Conservation (phyloP, 2,797 vertebrate species). For the Argya squamiceps region DNA sequence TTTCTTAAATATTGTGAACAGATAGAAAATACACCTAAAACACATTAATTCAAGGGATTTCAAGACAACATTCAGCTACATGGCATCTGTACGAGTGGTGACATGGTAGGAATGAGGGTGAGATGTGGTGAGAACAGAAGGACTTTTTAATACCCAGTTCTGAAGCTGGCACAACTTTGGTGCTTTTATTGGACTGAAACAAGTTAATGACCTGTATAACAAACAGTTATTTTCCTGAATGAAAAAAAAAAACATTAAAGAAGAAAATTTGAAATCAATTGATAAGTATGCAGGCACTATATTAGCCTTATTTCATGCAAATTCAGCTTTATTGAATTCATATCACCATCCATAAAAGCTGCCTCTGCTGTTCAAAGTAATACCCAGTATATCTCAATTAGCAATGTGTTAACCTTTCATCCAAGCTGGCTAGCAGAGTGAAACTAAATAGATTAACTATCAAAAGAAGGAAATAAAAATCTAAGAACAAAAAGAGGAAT, state of each 20-base stretch:
- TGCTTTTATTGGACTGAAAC: background rate
- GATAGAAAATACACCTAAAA: background rate
- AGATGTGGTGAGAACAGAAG: background rate
- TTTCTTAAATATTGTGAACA: background rate
- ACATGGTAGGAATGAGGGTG: background rate
- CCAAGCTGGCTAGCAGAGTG: background rate
- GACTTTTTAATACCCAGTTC: background rate
- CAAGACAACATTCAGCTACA: background rate
- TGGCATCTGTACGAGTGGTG: background rate
- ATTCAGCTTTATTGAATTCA: conserved; percentile 56
- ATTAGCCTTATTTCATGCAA: conserved; percentile 62
- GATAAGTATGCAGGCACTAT: conserved; percentile 24
- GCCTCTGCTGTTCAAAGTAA: conserved; percentile 48
- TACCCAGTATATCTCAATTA: conserved; percentile 58
- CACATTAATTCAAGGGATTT: background rate
- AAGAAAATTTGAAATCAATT: conserved; percentile 41
- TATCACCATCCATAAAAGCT: conserved; percentile 40
- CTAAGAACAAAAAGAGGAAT: background rate
- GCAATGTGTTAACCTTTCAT: conserved; percentile 53
- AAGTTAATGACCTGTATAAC: background rate
- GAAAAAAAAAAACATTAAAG: conserved; percentile 33
- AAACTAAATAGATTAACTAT: conserved; percentile 37
- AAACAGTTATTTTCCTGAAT: conserved; percentile 10
- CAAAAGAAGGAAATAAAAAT: conserved; percentile 3
- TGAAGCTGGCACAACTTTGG: background rate